Conservation (phyloP, 2,797 vertebrate species). For the Garrulus glandarius region DNA sequence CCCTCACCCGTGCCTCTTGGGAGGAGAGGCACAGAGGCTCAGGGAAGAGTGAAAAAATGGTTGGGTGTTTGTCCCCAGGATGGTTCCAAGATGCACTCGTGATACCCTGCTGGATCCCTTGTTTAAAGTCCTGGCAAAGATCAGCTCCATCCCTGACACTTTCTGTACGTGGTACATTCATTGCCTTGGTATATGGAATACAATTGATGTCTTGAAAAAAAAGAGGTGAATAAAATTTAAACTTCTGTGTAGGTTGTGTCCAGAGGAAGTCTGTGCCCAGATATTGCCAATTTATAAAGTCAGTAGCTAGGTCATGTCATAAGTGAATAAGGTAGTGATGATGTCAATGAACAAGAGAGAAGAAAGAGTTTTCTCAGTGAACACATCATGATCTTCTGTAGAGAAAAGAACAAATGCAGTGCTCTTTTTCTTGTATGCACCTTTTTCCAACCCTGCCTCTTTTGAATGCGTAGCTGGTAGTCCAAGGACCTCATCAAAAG, state of each 20-base stretch:
- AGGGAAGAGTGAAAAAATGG: neutral
- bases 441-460: neutral
- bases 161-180: fast-evolving
- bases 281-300: neutral
- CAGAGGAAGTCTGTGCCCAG: neutral
- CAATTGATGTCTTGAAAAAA: neutral
- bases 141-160: neutral
- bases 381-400: neutral
- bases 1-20: neutral
- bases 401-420: neutral
- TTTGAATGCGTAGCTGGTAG: neutral
- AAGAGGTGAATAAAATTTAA: neutral
- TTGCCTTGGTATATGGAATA: neutral
- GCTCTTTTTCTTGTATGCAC: neutral
- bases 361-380: neutral
- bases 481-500: neutral
- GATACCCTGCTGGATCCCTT: neutral
- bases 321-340: neutral
- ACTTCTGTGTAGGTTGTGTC: neutral
- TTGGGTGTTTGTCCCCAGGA: neutral
- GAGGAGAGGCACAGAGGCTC: neutral
- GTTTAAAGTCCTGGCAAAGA: neutral
- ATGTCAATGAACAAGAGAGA: neutral
- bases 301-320: neutral
- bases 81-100: neutral